Percentiles rank a stretch among this genome's conserved stretches.
Evolutionary conservation across 2,888 invertebrate genomes (phyloP).

Genomic region (Magallana nippona): DNA sequence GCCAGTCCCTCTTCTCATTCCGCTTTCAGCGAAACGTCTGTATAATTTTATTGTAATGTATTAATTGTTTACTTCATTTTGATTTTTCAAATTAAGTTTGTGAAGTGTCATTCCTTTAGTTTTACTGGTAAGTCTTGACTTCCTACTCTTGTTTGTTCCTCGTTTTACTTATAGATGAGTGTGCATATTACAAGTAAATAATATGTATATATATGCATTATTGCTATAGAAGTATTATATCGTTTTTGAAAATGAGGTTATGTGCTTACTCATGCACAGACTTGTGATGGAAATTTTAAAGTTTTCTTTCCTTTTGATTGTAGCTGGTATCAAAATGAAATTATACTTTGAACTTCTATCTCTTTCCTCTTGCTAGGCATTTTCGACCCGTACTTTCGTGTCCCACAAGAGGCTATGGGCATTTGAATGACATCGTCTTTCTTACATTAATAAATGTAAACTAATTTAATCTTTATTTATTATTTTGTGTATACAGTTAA

Average conservation of each 20-base stretch:
- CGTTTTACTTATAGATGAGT: too few relatives aligned
- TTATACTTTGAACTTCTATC: slow-evolving; percentile 14
- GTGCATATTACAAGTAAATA: too few relatives aligned
- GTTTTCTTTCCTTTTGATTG: not conserved
- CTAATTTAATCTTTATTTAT: not conserved
- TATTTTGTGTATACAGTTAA: not conserved
- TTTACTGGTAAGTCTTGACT: not conserved
- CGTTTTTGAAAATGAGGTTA: not conserved
- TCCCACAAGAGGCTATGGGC: slow-evolving; percentile 7
- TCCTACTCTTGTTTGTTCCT: too few relatives aligned
- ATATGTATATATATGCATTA: too few relatives aligned
- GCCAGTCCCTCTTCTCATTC: not conserved
- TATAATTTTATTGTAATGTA: not conserved
- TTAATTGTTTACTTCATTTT: not conserved
- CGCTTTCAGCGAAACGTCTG: slow-evolving; percentile 45
- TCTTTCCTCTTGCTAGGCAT: slow-evolving; percentile 11
- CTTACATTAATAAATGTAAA: not conserved
- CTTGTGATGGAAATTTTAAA: not conserved
- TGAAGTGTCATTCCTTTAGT: not conserved
- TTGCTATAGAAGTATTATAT: too few relatives aligned
- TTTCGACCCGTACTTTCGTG: slow-evolving; percentile 21
- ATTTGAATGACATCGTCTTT: not conserved
- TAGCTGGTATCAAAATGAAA: not conserved
- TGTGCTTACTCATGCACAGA: not conserved
- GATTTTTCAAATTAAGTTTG: not conserved